These are phyloP conservation scores for Anastatus disparis DNA, from an alignment of 1,140 invertebrate species.

Conservation along the genomic window DNA sequence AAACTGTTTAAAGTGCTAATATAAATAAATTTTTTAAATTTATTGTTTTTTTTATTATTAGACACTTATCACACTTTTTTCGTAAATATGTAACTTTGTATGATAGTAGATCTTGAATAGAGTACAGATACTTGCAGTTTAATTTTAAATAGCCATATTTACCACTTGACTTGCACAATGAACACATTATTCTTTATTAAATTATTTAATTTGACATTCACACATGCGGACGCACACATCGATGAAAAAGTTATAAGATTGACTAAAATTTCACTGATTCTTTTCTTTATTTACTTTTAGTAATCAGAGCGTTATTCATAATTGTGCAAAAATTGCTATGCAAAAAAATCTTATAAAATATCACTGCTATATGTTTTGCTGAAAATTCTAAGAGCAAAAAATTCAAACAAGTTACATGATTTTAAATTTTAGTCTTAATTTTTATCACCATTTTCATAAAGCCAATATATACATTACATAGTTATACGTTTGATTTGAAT, in stretches of 20 bases:
- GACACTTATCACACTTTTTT: constrained; percentile 12
- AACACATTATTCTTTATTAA: constrained; percentile 35
- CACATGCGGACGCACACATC: constrained; percentile 20
- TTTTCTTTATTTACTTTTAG: neutral
- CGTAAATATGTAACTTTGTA: constrained; percentile 1
- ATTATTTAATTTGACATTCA: constrained; percentile 34
- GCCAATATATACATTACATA: constrained; percentile 44
- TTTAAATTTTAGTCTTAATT: constrained; percentile 13
- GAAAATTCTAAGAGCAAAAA: constrained; percentile 1
- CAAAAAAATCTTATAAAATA: constrained; percentile 1
- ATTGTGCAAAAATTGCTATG: constrained; percentile 22
- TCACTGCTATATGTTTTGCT: neutral
- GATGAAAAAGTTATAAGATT: constrained; percentile 17
- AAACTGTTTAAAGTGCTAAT: neutral
- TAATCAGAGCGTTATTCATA: constrained; percentile 9
- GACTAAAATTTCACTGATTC: neutral
- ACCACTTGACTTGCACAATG: constrained; percentile 23
- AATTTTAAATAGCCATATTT: constrained; percentile 19
- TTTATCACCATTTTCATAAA: constrained; percentile 38
- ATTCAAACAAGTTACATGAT: neutral
- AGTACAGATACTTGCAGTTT: no score
- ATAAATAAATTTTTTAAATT: constrained; percentile 13
- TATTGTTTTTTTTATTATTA: constrained; percentile 7
- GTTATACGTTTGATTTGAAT: constrained; percentile 32
- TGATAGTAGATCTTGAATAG: constrained; percentile 17